A percentile compares a stretch with the other conserved stretches of the same genome.
Evolutionary conservation across 2,888 invertebrate species (phyloP).

Genomic region (Tachina lurida): DNA sequence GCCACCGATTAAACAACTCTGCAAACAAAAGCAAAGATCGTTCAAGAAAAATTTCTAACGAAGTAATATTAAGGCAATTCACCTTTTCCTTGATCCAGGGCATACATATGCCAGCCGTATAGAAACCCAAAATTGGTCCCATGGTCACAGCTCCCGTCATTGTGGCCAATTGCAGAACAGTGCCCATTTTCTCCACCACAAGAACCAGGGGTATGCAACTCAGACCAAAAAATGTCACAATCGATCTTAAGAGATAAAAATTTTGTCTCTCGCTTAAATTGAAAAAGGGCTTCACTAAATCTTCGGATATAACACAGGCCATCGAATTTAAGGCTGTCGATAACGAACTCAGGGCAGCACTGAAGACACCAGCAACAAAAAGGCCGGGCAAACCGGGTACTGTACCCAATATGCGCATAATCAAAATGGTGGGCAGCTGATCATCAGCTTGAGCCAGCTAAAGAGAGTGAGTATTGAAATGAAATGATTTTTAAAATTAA

Average conservation of each 20-base stretch:
- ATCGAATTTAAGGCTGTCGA: conserved; percentile 92
- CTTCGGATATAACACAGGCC: conserved; percentile 91
- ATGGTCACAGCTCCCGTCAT: conserved; percentile 87
- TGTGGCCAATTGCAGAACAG: conserved; percentile 86
- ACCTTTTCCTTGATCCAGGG: conserved; percentile 87
- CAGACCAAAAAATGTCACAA: conserved; percentile 87
- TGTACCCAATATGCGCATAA: conserved; percentile 91
- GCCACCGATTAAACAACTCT: conserved; percentile 89
- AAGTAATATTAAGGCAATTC: conserved; percentile 32
- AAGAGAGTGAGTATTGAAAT: conserved; percentile 1
- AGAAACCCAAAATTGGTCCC: conserved; percentile 88
- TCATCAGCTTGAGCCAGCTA: conserved; percentile 90
- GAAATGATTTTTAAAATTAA: neutral
- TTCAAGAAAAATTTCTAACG: neutral
- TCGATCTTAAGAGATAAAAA: conserved; percentile 86
- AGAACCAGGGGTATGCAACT: conserved; percentile 87
- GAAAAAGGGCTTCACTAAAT: conserved; percentile 88
- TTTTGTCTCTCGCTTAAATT: conserved; percentile 84
- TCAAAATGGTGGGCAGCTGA: conserved; percentile 91
- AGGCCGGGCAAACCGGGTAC: conserved; percentile 93
- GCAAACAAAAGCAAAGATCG: neutral
- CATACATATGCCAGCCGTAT: conserved; percentile 86
- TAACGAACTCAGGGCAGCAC: conserved; percentile 92
- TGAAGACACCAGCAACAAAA: conserved; percentile 95
- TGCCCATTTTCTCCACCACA: conserved; percentile 89